A percentile compares a stretch with the other conserved stretches of the same genome.
phyloP scores from a whole-genome alignment of 2,113 vertebrate species.

The Regulus satrapa region DNA sequence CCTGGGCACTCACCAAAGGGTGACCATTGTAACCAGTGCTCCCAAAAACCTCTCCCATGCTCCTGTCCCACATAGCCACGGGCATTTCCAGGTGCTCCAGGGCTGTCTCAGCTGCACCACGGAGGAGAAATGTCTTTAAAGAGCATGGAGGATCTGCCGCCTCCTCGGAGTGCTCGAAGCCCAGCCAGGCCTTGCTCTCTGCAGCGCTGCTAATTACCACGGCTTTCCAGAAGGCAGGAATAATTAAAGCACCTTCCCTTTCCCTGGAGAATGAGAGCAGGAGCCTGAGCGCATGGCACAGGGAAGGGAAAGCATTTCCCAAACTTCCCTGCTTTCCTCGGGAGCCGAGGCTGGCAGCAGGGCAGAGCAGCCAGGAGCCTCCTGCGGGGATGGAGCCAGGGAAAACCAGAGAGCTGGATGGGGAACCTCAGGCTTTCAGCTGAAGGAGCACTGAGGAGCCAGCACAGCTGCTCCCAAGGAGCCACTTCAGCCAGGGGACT shows the following conservation, averaged over 20 bases:
- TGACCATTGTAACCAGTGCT: rapidly evolving
- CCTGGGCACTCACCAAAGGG: neutral
- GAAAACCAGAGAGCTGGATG: neutral
- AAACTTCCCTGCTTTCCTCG: neutral
- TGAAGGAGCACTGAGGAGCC: neutral
- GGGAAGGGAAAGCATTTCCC: neutral
- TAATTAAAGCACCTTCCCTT: slow-evolving; percentile 24
- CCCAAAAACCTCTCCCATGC: rapidly evolving
- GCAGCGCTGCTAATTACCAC: neutral
- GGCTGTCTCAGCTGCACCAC: neutral
- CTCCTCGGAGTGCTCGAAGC: neutral
- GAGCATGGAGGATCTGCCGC: neutral
- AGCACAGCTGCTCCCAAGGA: neutral
- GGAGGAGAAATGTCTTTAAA: neutral
- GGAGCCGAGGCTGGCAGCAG: neutral
- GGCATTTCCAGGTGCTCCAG: neutral
- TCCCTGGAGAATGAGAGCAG: neutral
- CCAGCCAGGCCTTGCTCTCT: neutral
- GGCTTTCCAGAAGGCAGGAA: slow-evolving; percentile 11
- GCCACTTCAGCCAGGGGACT: neutral
- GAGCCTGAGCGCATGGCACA: neutral
- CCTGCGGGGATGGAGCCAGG: neutral
- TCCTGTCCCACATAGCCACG: neutral
- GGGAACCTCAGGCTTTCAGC: neutral
- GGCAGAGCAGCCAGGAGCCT: neutral